These are phyloP conservation scores for Cossypha heuglini DNA, from an alignment of 2,797 vertebrate species.

Conservation along the genomic window DNA sequence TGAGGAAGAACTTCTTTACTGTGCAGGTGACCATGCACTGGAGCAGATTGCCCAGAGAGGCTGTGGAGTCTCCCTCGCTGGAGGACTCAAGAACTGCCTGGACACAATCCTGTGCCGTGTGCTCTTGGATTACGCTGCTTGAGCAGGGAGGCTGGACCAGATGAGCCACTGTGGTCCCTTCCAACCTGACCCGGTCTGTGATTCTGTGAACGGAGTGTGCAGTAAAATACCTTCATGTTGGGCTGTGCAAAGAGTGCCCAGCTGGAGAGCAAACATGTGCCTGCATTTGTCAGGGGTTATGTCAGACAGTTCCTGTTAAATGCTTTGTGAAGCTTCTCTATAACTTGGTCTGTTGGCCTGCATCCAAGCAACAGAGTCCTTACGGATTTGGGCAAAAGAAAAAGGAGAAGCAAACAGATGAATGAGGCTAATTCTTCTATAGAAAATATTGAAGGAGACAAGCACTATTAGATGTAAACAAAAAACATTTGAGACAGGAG, in stretches of 20 bases:
- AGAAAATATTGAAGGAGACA: neutral
- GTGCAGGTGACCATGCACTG: too few species aligned
- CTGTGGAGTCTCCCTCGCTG: neutral
- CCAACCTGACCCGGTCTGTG: neutral
- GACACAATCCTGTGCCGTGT: neutral
- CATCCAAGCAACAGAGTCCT: neutral
- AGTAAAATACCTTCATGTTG: neutral
- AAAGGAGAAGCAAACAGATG: neutral
- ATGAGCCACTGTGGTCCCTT: neutral
- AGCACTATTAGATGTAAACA: neutral
- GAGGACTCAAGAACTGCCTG: neutral
- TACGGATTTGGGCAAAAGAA: neutral
- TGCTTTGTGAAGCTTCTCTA: neutral
- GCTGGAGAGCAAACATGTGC: fast-evolving
- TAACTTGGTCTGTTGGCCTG: neutral
- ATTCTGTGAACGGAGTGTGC: neutral
- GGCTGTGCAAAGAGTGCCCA: neutral
- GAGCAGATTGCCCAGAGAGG: neutral
- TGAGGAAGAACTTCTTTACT: too few species aligned
- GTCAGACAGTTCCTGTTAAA: neutral
- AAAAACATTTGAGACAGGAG: neutral
- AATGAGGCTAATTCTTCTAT: neutral
- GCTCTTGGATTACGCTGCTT: neutral
- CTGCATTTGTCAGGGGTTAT: neutral
- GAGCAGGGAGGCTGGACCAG: neutral